Base-by-base conservation (phyloP, 2,113 vertebrate species). In the Mellivora capensis region DNA sequence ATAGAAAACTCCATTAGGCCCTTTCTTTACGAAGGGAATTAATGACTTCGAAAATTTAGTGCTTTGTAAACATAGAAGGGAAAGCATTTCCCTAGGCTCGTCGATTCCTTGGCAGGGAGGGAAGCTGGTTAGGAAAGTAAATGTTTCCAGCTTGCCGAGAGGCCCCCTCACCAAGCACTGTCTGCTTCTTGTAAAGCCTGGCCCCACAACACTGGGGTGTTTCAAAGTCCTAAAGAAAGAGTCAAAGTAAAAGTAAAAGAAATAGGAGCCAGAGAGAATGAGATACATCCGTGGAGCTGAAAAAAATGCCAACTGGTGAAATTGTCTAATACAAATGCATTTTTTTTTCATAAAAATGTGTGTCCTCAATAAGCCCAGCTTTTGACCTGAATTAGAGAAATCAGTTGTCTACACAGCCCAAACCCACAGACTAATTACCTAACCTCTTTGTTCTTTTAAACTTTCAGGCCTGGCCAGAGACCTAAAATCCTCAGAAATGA, bases 11-110 rank as follows among this genome's bases (percentile, higher is more conserved):
- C 90, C 69, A 91, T 76, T 83, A 93, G 62, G 59, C 57, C 76
- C 83, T 62, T 91, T 91, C 89, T 93, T 97, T 79, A 93, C 23
- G 81, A 89, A 90, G 64, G 69, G 69, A 95, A 91, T 88, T 54
- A 96, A 93, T 76, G 93, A 89, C 93, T 94, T 92, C 1, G 20
- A 89, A 77, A 86, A 86, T 90, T 47, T 88, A 96, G 88, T 79
- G 85, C 95, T 86, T 74, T 76, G 93, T 93, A 93, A 96, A 93
- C 91, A 82, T 6, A n/a, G 61, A 13, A 74, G 31, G 69, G 49
- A 59, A 88, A 62, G 91, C 27, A 4, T 82, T 74, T 91, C 23
- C 87, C 31, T 14, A 25, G 82, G 88, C 84, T 25, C 27, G 6
- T 15, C 7, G 14, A 23, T 80, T 87, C 37, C 29, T 14, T 34